Conservation (phyloP, 2,113 vertebrate genomes). For the Orientallactaga bullata region DNA sequence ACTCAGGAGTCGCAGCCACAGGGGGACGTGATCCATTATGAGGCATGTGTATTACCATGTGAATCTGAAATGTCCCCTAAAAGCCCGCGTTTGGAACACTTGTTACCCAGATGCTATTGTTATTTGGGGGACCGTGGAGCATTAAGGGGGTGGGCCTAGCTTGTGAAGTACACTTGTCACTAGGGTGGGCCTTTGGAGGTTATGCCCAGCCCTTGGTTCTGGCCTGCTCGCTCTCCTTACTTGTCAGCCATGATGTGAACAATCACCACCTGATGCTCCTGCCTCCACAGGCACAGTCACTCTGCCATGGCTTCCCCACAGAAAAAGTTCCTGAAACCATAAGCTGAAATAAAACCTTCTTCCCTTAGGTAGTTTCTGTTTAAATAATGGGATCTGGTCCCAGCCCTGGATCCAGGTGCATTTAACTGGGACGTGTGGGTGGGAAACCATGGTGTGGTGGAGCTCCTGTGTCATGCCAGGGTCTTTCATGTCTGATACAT, state of each 20-base stretch:
- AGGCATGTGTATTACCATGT: background rate
- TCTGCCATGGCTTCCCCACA: background rate
- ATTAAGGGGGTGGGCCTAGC: background rate
- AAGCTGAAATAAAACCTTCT: background rate
- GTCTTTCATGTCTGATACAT: background rate
- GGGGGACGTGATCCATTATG: background rate
- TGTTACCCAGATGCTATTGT: background rate
- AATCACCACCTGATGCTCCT: background rate
- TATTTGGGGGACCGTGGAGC: background rate
- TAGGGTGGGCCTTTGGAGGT: background rate
- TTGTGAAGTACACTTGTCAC: background rate
- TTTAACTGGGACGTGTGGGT: background rate
- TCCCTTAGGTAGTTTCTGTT: background rate
- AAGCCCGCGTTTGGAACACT: background rate
- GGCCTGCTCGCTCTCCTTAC: background rate
- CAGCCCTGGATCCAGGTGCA: background rate
- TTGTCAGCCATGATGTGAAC: background rate
- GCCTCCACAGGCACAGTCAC: background rate
- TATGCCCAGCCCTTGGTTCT: background rate
- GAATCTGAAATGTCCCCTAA: background rate
- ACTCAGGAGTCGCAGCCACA: background rate
- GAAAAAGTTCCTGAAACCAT: background rate
- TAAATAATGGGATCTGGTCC: background rate
- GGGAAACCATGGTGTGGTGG: background rate
- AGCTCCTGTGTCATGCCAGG: background rate